Conservation (phyloP, 2,888 invertebrate species). For the Hypena proboscidalis region DNA sequence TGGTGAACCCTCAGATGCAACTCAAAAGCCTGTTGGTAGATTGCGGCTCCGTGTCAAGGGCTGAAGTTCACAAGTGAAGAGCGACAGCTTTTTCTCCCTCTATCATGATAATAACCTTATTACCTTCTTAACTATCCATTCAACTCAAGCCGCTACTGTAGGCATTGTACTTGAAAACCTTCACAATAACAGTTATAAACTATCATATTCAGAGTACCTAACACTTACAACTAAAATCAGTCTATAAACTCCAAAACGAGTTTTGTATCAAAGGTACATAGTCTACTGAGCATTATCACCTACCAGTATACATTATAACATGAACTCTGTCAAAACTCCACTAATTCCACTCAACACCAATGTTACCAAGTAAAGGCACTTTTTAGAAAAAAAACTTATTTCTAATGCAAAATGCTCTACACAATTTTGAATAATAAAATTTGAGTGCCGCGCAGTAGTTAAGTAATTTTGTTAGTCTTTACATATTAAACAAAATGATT, state of each 20-base stretch:
- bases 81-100: too few relatives aligned
- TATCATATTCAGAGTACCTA: constrained; percentile 69
- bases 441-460: too few relatives aligned
- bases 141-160: too few relatives aligned
- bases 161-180: constrained; percentile 44
- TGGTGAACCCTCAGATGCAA: too few relatives aligned
- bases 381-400: constrained; percentile 16
- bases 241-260: constrained; percentile 80
- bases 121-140: too few relatives aligned
- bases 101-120: too few relatives aligned
- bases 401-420: constrained; percentile 8
- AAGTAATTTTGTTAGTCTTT: too few relatives aligned
- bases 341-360: constrained; percentile 14
- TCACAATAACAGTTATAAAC: constrained; percentile 57
- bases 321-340: constrained; percentile 23
- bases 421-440: constrained; percentile 1
- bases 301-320: constrained; percentile 42
- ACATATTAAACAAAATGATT: too few relatives aligned
- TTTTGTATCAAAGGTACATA: constrained; percentile 57
- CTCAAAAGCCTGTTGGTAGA: too few relatives aligned
- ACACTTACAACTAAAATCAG: constrained; percentile 81
- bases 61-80: too few relatives aligned
- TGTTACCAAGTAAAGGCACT: constrained; percentile 42
- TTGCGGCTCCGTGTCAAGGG: too few relatives aligned
- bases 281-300: constrained; percentile 67